Evolutionary conservation across 2,113 vertebrate species (phyloP), one percentile per base, ranked within the genome.

Genomic region (Chinchilla lanigera): DNA sequence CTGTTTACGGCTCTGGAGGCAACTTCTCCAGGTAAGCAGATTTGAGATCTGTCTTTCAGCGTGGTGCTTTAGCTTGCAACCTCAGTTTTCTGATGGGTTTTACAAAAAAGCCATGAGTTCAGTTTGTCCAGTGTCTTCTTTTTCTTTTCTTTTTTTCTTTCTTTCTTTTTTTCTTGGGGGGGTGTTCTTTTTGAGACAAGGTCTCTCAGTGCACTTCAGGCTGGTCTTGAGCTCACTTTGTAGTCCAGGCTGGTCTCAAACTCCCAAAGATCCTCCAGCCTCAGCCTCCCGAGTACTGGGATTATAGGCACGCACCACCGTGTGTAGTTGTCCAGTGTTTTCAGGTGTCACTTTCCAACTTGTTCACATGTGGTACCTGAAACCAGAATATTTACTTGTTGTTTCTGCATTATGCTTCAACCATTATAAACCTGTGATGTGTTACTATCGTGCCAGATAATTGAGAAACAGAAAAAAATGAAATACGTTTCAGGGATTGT

Each of bases 401-500:
- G 54, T 96, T 71, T 94, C 87, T 90, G 30, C 77, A 75, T 54
- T 90, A 71, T 52, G 60, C 38, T 82, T 86, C 38, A 86, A 86
- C 89, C 52, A 82, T 33, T 92, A 44, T 84, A 78, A 77, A 38
- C 28, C 60, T 90, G n/a, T 93, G 47, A 56, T 84, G 90, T 96
- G 75, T 33, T 92, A 95, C 95, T 86, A 47, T 19, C 16, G 30
- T 65, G 35, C n/a, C 35, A 65, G 84, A 86, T 90, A 81, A 28
- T 52, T 60, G 69, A 90, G 44, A 84, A 90, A 86, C 19, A 73
- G 22, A 52, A 54, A 28, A 44, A 22, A 60, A 35, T 28, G 65
- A 78, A 95, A 85, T 69, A 65, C 50, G 41, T 83, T 73, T 82
- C 75, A 87, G 52, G 47, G 16, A 94, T 54, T 87, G 56, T 58